Base-by-base conservation (phyloP, 1,140 invertebrate genomes). In the Bombus huntii region DNA sequence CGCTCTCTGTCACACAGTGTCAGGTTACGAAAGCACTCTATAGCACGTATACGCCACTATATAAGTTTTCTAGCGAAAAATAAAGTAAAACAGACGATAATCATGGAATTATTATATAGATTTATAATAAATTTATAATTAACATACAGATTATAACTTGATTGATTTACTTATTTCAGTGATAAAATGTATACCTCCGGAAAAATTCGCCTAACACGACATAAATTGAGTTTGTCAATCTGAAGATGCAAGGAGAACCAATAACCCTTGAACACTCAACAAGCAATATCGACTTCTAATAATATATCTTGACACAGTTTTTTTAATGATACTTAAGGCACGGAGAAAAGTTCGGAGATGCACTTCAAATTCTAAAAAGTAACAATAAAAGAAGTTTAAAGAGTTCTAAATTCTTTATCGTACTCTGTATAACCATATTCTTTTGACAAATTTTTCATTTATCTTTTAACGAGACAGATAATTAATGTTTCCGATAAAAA, bases 221-320 rank as follows among this genome's bases (percentile, higher is more conserved):
- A 34, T 66, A 34, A 66, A 66, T 66, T 1, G n/a, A 66, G 31
- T 62, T 62, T n/a, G 15, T 34, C 18, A 66, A 66, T 66, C 15
- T 66, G n/a, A 66, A 66, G n/a, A 9, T 34, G n/a, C 31, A 31
- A 34, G 31, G 1, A 66, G 31, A 31, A 66, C n/a, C 65, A 34
- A 34, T 66, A 66, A 66, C 5, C 31, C 15, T 34, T 66, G 28
- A 62, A 66, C 31, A 66, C 2, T 66, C 31, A 22, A 34, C 31
- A 66, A 34, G 65, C 65, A 66, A 31, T 66, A 66, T 66, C 65
- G 65, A 66, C 31, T 34, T 66, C 65, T 66, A 66, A 66, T 66
- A 66, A 66, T 66, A 66, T 31, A 18, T 66, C 65, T 66, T 31
- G 65, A 34, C 31, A 66, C 65, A 66, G 31, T 66, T 66, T 66